Evolutionary conservation across 2,888 invertebrate species (phyloP), one percentile per base, ranked within the genome.

Genomic region (Steinernema carpocapsae): DNA sequence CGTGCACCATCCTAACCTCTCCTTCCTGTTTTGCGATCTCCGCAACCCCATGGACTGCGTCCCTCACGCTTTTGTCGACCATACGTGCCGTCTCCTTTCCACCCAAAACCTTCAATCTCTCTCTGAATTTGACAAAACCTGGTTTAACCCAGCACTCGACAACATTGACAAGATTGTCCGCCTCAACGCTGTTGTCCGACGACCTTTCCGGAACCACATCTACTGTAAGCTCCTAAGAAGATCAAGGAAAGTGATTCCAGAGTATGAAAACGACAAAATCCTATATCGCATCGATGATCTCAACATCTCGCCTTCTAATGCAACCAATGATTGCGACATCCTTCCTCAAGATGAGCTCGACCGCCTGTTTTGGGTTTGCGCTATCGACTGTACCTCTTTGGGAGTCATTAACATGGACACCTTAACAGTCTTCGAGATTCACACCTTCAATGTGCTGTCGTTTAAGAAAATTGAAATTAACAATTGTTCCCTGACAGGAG

Each of bases 41-140:
- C 43, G 14, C 43, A 43, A 43, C 43, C 6, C 51, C 6, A 51
- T 51, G 51, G 51, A 51, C 19, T 19, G 51, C 19, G 19, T 51
- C 51, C 12, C 10, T 6, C 51, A 51, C 19, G 51, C 7, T 19
- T 51, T 51, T 19, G 51, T 51, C 51, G 51, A n/a, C 19, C 51
- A 51, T 12, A 19, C 19, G n/a, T 51, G 51, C n/a, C 51, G 51
- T n/a, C 51, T n/a, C 12, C 51, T 51, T 19, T 51, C 51, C 51
- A 6, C 51, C 51, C 51, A 19, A 19, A 51, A 6, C 19, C 51
- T 51, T 19, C 51, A 19, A 10, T 51, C n/a, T 19, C 51, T 51
- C 43, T 7, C 43, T 14, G 10, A 43, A 43, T 19, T 51, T 6
- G 51, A 51, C 51, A 51, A 51, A 19, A 51, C 51, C 12, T 51